Base-by-base conservation (phyloP, 2,888 invertebrate species). In the Eupeodes luniger region DNA sequence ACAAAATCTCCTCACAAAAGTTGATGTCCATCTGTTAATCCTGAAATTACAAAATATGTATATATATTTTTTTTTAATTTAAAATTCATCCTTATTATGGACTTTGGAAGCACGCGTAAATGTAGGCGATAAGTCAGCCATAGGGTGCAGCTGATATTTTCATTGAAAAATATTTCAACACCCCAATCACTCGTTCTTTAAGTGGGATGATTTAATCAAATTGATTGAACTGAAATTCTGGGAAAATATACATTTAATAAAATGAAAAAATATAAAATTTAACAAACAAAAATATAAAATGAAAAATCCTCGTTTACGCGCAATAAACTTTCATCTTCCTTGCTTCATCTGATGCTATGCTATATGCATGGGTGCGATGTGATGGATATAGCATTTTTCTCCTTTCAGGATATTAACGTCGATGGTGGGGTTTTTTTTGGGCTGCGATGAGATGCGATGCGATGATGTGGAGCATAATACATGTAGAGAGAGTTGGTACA, bases 191-290 rank as follows among this genome's bases (percentile, higher is more conserved):
- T 40, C 7, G 40, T 5, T 53, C 10, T 36, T 19, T 11, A 51
- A 53, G 34, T 11, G 51, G 55, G 72, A n/a, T 69, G 61, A 27
- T 69, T 77, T 82, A 74, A 81, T 81, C 64, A 59, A 77, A 77
- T 64, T 70, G 57, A 82, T 70, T 77, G 40, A 69, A 75, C 51
- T 57, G 57, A 69, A 78, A 51, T 62, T 59, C 59, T 53, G 67
- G 55, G 47, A 40, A 40, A 40, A 40, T 40, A 59, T 53, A 61
- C 51, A 59, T 69, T 75, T 75, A 70, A 69, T 55, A 36, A 53
- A 69, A 69, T 51, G 16, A 47, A 19, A 19, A 62, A 5, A 47
- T 27, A 66, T 47, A 16, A 5, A 40, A 40, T 7, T 6, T 5
- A 40, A 40, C 5, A 40, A 40, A 40, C 0, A 40, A 40, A 40